Evolutionary conservation across 2,113 vertebrate species (phyloP).

Genomic region (Catharus minimus): DNA sequence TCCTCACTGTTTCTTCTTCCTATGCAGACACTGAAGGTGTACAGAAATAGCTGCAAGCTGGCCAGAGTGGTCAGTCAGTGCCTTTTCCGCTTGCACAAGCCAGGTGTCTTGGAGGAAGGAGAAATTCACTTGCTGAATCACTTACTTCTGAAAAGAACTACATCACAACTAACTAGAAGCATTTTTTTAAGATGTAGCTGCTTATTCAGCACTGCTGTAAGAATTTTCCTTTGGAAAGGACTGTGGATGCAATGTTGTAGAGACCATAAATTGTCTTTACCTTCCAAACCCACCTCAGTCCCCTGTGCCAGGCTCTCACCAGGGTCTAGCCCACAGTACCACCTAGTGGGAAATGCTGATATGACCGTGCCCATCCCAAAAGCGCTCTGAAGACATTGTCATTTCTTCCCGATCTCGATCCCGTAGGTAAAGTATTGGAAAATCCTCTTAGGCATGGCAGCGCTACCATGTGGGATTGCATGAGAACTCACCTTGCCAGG

Average conservation of each 20-base stretch:
- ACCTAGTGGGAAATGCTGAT: slow-evolving; percentile 30
- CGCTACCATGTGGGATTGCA: not conserved
- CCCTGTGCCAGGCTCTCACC: not conserved
- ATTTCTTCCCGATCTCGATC: not conserved
- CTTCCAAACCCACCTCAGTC: not conserved
- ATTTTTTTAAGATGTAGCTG: not conserved
- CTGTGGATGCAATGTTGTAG: not conserved
- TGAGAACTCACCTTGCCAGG: not conserved
- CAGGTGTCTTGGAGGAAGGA: not conserved
- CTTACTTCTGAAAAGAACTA: not conserved
- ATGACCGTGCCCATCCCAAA: not conserved
- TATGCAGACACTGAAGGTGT: not conserved
- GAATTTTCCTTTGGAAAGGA: not conserved
- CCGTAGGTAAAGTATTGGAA: not conserved
- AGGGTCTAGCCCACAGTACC: slow-evolving; percentile 38
- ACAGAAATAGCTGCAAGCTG: not conserved
- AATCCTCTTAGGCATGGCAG: not conserved
- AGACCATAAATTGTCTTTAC: not conserved
- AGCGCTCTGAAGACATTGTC: rapidly evolving
- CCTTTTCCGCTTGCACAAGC: not conserved
- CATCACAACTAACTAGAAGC: not conserved
- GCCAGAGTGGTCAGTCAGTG: not conserved
- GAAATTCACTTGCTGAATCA: not conserved
- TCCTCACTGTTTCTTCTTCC: not conserved
- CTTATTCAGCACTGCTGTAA: slow-evolving; percentile 43